A percentile compares a stretch with the other conserved stretches of the same genome.
phyloP scores from a whole-genome alignment of 2,888 invertebrate genomes.

The Lasioglossum marginatum region DNA sequence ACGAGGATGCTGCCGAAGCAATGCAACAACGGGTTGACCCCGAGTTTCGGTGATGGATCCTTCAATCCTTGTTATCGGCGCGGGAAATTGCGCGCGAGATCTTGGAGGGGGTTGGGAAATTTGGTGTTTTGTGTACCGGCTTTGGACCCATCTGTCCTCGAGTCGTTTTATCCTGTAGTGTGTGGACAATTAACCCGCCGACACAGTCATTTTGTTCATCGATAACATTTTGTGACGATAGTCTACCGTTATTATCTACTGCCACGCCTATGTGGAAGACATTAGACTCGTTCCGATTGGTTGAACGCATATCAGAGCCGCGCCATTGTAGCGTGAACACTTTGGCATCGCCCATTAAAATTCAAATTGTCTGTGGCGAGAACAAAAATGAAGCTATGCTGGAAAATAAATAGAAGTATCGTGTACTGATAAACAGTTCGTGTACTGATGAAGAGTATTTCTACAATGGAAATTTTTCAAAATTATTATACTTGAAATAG shows the following conservation, averaged over 20 bases:
- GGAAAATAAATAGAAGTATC: background rate
- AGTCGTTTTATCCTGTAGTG: background rate
- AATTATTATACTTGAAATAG: background rate
- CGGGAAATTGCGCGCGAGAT: background rate
- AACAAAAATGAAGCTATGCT: background rate
- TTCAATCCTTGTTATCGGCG: background rate
- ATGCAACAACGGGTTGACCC: background rate
- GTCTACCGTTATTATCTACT: background rate
- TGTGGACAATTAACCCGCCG: too few species aligned
- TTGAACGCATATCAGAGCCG: background rate
- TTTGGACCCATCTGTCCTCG: background rate
- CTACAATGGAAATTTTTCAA: too few species aligned
- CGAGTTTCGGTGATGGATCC: background rate
- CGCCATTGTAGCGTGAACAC: background rate
- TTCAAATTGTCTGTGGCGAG: background rate
- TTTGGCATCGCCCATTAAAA: background rate
- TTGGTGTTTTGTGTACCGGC: background rate
- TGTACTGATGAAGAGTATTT: too few species aligned
- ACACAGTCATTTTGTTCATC: too few species aligned
- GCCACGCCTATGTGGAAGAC: background rate
- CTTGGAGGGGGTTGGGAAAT: background rate
- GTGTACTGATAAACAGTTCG: too few species aligned
- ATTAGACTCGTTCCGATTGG: background rate
- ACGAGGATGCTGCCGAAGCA: conserved; percentile 5
- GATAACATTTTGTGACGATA: background rate